Percentiles rank a stretch among this genome's conserved stretches.
Evolutionary conservation across 1,140 invertebrate species (phyloP).

Genomic region (Saccostrea glomerata): DNA sequence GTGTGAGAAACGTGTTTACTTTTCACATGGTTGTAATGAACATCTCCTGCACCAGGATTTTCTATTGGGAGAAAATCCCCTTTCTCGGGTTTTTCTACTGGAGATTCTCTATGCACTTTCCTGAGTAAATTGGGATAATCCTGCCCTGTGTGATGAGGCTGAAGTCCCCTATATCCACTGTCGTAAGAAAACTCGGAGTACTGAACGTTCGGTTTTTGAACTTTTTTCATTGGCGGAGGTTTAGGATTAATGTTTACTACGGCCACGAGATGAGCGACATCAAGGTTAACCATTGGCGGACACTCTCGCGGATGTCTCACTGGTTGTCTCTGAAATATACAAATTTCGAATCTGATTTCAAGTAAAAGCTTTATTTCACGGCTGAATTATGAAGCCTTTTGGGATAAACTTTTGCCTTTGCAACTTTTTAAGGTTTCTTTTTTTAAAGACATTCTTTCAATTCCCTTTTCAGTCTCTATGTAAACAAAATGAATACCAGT

Average conservation of each 20-base stretch:
- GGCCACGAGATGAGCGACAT: not conserved
- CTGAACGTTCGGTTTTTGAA: not conserved
- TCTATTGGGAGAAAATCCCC: not conserved
- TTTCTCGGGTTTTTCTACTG: not conserved
- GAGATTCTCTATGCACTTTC: constrained; percentile 1
- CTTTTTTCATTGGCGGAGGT: constrained; percentile 25
- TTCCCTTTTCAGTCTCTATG: too few relatives aligned
- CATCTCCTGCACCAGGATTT: not conserved
- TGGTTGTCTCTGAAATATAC: not conserved
- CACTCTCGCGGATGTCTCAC: not conserved
- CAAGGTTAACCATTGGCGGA: not conserved
- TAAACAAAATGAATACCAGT: too few relatives aligned
- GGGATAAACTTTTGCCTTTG: too few relatives aligned
- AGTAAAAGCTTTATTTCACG: not conserved
- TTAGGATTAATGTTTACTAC: constrained; percentile 16
- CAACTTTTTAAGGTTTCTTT: too few relatives aligned
- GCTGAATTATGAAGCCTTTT: too few relatives aligned
- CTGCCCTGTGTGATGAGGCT: not conserved
- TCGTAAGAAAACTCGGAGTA: constrained; percentile 9
- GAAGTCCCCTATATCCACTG: not conserved
- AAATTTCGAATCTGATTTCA: not conserved
- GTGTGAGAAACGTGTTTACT: constrained; percentile 3
- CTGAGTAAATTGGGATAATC: constrained; percentile 18
- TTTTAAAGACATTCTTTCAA: too few relatives aligned
- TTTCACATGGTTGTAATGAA: not conserved